Evolutionary conservation across 2,113 vertebrate species (phyloP), one percentile per base, ranked within the genome.

Genomic region (Probosciger aterrimus): DNA sequence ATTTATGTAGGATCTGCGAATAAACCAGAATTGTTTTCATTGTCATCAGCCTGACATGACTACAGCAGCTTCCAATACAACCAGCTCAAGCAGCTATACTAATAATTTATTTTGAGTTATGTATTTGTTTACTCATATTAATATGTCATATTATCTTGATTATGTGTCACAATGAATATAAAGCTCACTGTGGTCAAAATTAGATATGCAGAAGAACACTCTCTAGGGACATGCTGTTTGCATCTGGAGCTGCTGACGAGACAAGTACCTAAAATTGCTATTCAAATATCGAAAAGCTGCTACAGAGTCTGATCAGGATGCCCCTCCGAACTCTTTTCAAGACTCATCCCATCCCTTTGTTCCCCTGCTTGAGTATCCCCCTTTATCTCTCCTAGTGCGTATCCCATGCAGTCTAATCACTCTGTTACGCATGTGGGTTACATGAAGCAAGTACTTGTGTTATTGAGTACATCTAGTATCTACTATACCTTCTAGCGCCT

Each of bases 71-170:
- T 93, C 52, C n/a, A 77, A 16, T 80, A 30, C 8, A 80, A 31
- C 70, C 47, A 2, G 14, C 86, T 87, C 68, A 85, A 65, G 35
- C 47, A 78, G 28, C 47, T 80, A 68, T 79, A 59, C n/a, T 96
- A 93, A 87, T 95, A 88, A 80, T 84, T 95, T 92, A 80, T 92
- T 91, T 94, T 97, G 88, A 98, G 92, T 97, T 96, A 94, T 93
- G 63, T 73, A 65, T 96, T 94, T 97, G 82, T 93, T 96, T 97
- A 93, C 93, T 96, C 65, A 64, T 88, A 62, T 76, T 47, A 70
- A 67, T 87, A 69, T 90, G 88, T 55, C 76, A 47, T 88, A 94
- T 96, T 79, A 92, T 97, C 87, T 97, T 96, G 55, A 80, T 92
- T 89, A 71, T 69, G 50, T 91, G 81, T 94, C 86, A 90, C 25